Conservation (phyloP, 2,888 invertebrate species). For the Macaria notata region DNA sequence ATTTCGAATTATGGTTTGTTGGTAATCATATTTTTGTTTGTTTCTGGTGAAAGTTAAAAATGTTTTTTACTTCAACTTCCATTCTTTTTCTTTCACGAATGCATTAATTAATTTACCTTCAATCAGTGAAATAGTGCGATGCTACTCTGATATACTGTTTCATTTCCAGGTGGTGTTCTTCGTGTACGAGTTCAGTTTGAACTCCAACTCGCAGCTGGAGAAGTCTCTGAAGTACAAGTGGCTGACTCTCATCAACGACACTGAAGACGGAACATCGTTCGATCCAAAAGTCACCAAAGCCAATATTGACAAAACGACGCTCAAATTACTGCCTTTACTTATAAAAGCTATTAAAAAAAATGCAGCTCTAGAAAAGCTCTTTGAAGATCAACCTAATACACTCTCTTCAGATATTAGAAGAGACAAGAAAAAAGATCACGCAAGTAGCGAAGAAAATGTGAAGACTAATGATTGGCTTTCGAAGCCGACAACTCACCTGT, state of each 20-base stretch:
- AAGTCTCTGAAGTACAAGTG: conserved; percentile 45
- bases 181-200: conserved; percentile 61
- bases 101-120: no score
- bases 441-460: conserved; percentile 41
- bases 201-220: conserved; percentile 37
- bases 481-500: conserved; percentile 47
- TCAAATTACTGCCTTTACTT: conserved; percentile 59
- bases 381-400: conserved; percentile 51
- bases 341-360: conserved; percentile 61
- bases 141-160: neutral
- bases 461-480: conserved; percentile 52
- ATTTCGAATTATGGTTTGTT: no score
- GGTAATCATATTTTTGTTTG: no score
- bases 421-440: conserved; percentile 25
- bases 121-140: no score
- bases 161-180: conserved; percentile 65
- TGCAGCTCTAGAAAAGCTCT: conserved; percentile 49
- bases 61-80: no score
- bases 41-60: no score
- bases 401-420: conserved; percentile 36
- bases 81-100: no score
- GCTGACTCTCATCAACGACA: conserved; percentile 55
- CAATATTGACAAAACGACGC: conserved; percentile 49
- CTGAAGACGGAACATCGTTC: conserved; percentile 40
- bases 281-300: conserved; percentile 44